Evolutionary conservation across 2,113 vertebrate species (phyloP).

Genomic region (Psettodes erumei): DNA sequence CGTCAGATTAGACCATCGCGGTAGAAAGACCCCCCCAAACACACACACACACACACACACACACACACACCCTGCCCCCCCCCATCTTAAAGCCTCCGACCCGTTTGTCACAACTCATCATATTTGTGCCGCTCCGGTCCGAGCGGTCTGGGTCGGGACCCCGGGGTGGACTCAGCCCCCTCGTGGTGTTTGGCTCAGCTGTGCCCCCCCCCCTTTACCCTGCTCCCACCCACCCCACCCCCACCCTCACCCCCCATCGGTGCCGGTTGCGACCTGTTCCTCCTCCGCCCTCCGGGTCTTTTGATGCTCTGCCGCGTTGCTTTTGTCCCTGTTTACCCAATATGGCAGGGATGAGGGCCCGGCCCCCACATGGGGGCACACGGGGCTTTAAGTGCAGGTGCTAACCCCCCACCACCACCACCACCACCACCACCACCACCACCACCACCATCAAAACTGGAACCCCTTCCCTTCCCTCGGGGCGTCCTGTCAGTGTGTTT

Average conservation of each 20-base stretch:
- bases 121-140: neutral
- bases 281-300: constrained; percentile 67
- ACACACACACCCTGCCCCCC: no score
- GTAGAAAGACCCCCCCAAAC: constrained; percentile 70
- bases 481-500: constrained; percentile 74
- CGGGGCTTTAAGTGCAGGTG: constrained; percentile 78
- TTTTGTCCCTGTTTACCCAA: constrained; percentile 79
- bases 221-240: no score
- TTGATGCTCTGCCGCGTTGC: constrained; percentile 71
- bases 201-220: constrained; percentile 55
- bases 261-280: constrained; percentile 80
- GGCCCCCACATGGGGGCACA: constrained; percentile 73
- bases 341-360: constrained; percentile 76
- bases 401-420: constrained; percentile 26
- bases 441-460: neutral
- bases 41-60: no score
- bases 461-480: constrained; percentile 61
- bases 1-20: constrained; percentile 80
- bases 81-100: no score
- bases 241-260: constrained; percentile 51
- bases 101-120: neutral
- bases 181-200: constrained; percentile 42
- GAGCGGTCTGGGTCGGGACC: neutral
- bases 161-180: no score
- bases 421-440: neutral